Base-by-base conservation (phyloP, 2,888 invertebrate genomes). In the Sarcophaga caerulescens region DNA sequence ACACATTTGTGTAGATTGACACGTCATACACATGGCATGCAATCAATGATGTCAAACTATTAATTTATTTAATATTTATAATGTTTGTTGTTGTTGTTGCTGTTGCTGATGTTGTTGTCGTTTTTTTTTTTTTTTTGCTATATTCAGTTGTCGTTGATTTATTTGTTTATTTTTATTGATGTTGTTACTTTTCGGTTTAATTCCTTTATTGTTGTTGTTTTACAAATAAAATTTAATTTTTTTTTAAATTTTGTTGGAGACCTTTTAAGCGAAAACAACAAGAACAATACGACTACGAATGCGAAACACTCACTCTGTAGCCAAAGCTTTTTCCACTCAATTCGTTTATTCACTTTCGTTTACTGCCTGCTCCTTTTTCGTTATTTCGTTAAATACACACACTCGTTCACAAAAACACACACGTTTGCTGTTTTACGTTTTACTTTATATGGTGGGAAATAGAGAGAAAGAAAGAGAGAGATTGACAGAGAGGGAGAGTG, bases 1-100 rank as follows among this genome's bases (percentile, higher is more conserved):
- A 92, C 92, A 91, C 93, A 93, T 93, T 93, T 93, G 93, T 92
- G 92, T 91, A 89, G 89, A 91, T 91, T 92, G 92, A 90, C 91
- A 91, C 90, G 90, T 91, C 91, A 92, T 91, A 91, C 90, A 90
- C 92, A 92, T 93, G 91, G 91, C 92, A 91, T 92, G 89, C 91
- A 90, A 88, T 90, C 81, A 84, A 84, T 71, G 81, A 88, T 87
- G 77, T 85, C 70, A 84, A 78, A 84, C 79, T 73, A 80, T 85
- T 66, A 65, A 82, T 78, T 85, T 76, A 79, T 57, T 76, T 81
- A 73, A 73, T 44, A 35, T 77, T 47, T 76, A 35, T 76, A 4
- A 17, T 21, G 19, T 47, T 74, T 77, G 1, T 81, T 62, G 10
- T 84, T 66, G 19, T 84, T 85, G 71, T 77, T 87, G 35, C 2